Base-by-base conservation (phyloP, 1,140 invertebrate species). In the Aphaenogaster floridana region DNA sequence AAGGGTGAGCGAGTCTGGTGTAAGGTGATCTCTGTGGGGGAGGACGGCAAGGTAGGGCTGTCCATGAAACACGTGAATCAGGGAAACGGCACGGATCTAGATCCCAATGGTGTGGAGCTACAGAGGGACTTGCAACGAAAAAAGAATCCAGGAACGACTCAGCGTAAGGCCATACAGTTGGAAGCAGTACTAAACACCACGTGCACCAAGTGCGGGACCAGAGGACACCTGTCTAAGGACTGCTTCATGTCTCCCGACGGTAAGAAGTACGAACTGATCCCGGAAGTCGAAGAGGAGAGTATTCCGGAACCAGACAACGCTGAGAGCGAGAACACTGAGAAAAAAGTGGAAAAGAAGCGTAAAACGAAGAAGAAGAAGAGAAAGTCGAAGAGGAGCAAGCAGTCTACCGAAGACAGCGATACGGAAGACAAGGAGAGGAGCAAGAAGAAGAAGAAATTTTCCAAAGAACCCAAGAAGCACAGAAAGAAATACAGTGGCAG, bases 41-140 rank as follows among this genome's bases (percentile, higher is more conserved):
- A 95, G 48, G 94, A 96, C 89, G 95, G 95, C 57, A 96, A 96
- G 90, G 93, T 96, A 87, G 94, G 93, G 17, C 71, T 96, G 6
- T 96, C 95, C 6, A 96, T 96, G 95, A 96, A 96, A 89, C 86
- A 94, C 36, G 95, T 96, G 6, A 93, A 95, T 91, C 95, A 96
- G 91, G 95, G 95, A 61, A 94, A 91, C 86, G 95, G 95, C 7
- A 93, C 88, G 36, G 95, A 96, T 83, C 88, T 95, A n/a, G 95
- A 96, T 92, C 95, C 95, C 0, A 95, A 94, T 87, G 94, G 95
- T 1, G 93, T 95, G 7, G 92, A 95, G 69, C 87, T 94, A 11
- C 93, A 95, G 72, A 92, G 88, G 88, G 95, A 96, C 69, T 86
- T 94, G 28, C 94, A 95, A 78, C 93, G 91, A 88, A 93, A 90